These are phyloP conservation scores for Ischnura elegans DNA, from an alignment of 2,888 invertebrate genomes.

Conservation along the genomic window DNA sequence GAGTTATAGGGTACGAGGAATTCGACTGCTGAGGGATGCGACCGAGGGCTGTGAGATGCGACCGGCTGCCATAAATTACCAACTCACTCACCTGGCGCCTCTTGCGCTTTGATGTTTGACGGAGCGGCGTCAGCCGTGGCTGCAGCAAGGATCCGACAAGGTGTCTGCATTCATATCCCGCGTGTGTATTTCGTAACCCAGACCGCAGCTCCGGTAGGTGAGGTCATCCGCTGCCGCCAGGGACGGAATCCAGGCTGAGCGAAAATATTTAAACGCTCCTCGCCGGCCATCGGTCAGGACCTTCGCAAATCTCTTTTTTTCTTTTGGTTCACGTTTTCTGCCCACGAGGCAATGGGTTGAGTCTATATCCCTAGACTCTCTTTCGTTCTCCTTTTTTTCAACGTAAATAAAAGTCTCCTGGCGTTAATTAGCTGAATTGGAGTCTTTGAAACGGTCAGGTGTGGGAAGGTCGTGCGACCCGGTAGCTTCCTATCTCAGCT, in stretches of 20 bases:
- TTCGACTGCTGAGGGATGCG: neutral
- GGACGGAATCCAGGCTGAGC: neutral
- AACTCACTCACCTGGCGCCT: constrained; percentile 54
- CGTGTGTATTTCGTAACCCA: neutral
- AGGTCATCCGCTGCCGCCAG: neutral
- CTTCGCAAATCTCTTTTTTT: neutral
- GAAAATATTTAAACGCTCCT: constrained; percentile 57
- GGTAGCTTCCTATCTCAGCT: neutral
- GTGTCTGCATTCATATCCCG: neutral
- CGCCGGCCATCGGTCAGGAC: neutral
- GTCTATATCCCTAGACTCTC: neutral
- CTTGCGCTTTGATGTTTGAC: constrained; percentile 9
- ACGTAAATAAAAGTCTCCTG: neutral
- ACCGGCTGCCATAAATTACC: constrained; percentile 51
- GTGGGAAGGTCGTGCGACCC: constrained; percentile 24
- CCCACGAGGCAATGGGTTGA: neutral
- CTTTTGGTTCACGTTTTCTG: neutral
- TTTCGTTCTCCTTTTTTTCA: neutral
- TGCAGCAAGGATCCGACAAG: neutral
- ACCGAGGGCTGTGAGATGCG: neutral
- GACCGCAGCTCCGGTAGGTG: neutral
- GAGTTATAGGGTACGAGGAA: neutral
- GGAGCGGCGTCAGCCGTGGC: neutral
- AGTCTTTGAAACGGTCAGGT: constrained; percentile 35
- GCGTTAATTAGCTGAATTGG: constrained; percentile 55